Percentiles rank a stretch among this genome's conserved stretches.
phyloP scores from a whole-genome alignment of 2,888 invertebrate species.

The Parelbella ahira region DNA sequence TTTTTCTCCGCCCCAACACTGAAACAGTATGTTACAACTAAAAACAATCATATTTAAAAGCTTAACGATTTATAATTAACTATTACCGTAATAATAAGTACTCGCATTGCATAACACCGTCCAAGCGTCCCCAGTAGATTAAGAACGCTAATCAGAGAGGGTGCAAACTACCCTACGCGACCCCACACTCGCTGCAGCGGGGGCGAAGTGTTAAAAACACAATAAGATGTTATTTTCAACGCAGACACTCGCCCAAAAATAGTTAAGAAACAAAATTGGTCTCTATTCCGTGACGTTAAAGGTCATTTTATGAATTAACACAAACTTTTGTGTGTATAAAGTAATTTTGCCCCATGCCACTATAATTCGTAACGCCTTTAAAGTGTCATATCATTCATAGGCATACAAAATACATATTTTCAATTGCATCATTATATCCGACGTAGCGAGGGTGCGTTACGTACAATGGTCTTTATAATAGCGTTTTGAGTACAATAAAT shows the following conservation, averaged over 20 bases:
- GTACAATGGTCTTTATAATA: constrained; percentile 47
- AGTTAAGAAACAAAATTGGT: constrained; percentile 26
- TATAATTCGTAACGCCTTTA: constrained; percentile 78
- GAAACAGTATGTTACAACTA: no score
- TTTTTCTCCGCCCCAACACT: no score
- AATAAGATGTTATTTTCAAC: constrained; percentile 62
- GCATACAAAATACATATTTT: constrained; percentile 75
- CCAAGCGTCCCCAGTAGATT: constrained; percentile 68
- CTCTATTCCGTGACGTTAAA: constrained; percentile 34
- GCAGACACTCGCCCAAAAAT: constrained; percentile 28
- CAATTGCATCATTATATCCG: constrained; percentile 56
- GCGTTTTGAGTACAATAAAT: constrained; percentile 47
- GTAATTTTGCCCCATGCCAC: constrained; percentile 34
- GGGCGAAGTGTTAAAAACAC: constrained; percentile 77
- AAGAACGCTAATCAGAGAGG: constrained; percentile 76
- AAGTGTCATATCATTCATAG: constrained; percentile 78
- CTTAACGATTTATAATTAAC: no score
- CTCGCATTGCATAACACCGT: constrained; percentile 40
- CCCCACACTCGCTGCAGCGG: constrained; percentile 47
- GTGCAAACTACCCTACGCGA: constrained; percentile 66
- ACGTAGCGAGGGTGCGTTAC: constrained; percentile 50
- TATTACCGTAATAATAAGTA: constrained; percentile 12
- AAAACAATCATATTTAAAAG: no score
- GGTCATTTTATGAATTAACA: no score
- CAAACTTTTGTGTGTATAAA: constrained; percentile 4